A percentile compares a stretch with the other conserved stretches of the same genome.
Evolutionary conservation across 2,797 vertebrate species (phyloP).

Genomic region (Pampus argenteus): DNA sequence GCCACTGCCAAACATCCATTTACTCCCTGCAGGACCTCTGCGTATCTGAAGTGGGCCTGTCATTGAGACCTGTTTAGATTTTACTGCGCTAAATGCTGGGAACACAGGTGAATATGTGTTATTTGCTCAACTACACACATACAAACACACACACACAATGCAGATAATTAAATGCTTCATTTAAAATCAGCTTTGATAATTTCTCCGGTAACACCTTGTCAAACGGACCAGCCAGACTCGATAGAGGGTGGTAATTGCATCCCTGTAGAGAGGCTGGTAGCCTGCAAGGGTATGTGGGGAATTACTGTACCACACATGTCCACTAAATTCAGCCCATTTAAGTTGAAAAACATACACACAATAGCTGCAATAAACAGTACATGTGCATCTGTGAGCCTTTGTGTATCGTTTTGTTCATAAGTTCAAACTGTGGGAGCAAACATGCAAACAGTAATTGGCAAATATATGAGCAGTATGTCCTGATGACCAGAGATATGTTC

Average conservation of each 20-base stretch:
- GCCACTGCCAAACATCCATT: slow-evolving; percentile 79
- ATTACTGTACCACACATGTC: slow-evolving; percentile 60
- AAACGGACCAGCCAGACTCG: slow-evolving; percentile 68
- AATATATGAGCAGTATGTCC: slow-evolving; percentile 57
- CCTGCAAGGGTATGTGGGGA: slow-evolving; percentile 68
- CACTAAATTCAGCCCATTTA: slow-evolving; percentile 39
- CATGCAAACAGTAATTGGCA: slow-evolving; percentile 62
- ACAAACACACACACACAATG: slow-evolving; percentile 33
- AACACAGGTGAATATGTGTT: slow-evolving; percentile 46
- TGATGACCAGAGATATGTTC: slow-evolving; percentile 62
- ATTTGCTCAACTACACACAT: slow-evolving; percentile 33
- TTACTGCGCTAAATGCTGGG: background rate
- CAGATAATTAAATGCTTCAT: slow-evolving; percentile 80
- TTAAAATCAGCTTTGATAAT: slow-evolving; percentile 84
- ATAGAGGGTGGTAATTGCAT: slow-evolving; percentile 83
- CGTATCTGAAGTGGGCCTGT: slow-evolving; percentile 62
- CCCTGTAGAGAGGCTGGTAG: slow-evolving; percentile 74
- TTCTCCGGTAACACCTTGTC: slow-evolving; percentile 80
- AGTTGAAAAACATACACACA: slow-evolving; percentile 47
- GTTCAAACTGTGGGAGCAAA: slow-evolving; percentile 55
- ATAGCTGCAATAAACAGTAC: slow-evolving; percentile 23
- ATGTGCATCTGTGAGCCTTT: slow-evolving; percentile 17
- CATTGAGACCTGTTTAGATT: slow-evolving; percentile 66
- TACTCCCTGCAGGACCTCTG: slow-evolving; percentile 67
- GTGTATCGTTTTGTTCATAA: slow-evolving; percentile 33